Evolutionary conservation across 2,888 invertebrate genomes (phyloP).

Genomic region (Lepidocyrtinus sp.): DNA sequence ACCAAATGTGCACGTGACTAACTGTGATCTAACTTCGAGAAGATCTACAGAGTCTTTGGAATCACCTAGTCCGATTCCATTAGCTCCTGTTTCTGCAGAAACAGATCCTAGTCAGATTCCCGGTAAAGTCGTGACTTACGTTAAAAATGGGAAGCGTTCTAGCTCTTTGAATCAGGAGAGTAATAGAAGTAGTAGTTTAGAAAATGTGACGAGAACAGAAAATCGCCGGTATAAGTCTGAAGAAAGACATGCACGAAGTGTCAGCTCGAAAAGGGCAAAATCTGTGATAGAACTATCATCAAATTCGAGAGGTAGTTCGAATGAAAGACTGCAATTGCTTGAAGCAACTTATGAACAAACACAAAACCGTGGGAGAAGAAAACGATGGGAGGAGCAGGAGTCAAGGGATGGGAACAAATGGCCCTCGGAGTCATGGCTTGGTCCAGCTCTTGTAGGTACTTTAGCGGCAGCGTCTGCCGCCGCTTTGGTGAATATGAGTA

Average conservation of each 20-base stretch:
- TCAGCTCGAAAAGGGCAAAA: constrained; percentile 24
- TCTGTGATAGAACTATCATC: constrained; percentile 44
- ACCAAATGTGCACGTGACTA: constrained; percentile 42
- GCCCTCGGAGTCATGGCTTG: constrained; percentile 49
- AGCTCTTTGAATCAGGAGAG: neutral
- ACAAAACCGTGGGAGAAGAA: constrained; percentile 14
- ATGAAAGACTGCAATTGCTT: constrained; percentile 30
- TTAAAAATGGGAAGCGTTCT: neutral
- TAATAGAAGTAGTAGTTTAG: constrained; percentile 42
- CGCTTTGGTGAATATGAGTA: constrained; percentile 23
- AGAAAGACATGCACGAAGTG: constrained; percentile 25
- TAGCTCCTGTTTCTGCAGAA: neutral
- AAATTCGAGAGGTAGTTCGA: constrained; percentile 7
- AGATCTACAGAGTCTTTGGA: constrained; percentile 18
- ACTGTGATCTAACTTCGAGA: constrained; percentile 55
- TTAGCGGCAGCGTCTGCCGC: constrained; percentile 40
- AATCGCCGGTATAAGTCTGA: constrained; percentile 25
- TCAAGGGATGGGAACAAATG: constrained; percentile 21
- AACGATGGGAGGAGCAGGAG: neutral
- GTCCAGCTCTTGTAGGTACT: constrained; percentile 39
- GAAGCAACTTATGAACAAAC: constrained; percentile 1
- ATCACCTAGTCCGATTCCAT: neutral
- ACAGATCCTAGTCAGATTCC: constrained; percentile 21
- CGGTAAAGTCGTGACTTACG: neutral
- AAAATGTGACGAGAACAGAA: constrained; percentile 23